phyloP scores from a whole-genome alignment of 2,113 vertebrate genomes.

The Heptranchias perlo region DNA sequence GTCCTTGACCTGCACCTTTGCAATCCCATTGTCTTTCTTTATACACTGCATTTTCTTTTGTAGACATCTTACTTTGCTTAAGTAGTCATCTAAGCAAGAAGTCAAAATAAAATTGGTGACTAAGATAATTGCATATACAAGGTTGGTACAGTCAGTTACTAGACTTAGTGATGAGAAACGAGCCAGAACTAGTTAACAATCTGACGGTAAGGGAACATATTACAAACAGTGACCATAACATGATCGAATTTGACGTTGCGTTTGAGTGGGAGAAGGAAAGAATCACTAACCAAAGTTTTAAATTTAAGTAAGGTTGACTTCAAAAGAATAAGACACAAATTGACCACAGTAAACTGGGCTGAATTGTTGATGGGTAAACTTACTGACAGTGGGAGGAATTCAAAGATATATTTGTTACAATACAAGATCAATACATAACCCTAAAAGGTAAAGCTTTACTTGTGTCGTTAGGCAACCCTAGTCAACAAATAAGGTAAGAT shows the following conservation, averaged over 20 bases:
- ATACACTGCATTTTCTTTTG: not conserved
- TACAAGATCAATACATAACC: not conserved
- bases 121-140: not conserved
- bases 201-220: not conserved
- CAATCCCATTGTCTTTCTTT: not conserved
- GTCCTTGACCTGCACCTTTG: too few relatives aligned
- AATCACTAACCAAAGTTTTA: not conserved
- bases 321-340: not conserved
- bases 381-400: not conserved
- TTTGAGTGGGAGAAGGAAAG: not conserved
- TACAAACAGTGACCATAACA: not conserved
- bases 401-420: not conserved
- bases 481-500: not conserved
- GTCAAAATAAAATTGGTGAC: not conserved
- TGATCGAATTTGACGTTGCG: not conserved
- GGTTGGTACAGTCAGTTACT: not conserved
- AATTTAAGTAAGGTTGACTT: not conserved
- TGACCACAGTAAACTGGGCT: not conserved
- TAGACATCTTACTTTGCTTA: not conserved
- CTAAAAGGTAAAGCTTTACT: not conserved
- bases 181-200: not conserved
- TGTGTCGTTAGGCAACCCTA: not conserved
- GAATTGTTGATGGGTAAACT: not conserved
- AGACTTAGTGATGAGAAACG: not conserved
- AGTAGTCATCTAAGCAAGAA: not conserved